These are phyloP conservation scores for Euphydryas editha DNA, from an alignment of 2,888 invertebrate genomes.

Conservation along the genomic window DNA sequence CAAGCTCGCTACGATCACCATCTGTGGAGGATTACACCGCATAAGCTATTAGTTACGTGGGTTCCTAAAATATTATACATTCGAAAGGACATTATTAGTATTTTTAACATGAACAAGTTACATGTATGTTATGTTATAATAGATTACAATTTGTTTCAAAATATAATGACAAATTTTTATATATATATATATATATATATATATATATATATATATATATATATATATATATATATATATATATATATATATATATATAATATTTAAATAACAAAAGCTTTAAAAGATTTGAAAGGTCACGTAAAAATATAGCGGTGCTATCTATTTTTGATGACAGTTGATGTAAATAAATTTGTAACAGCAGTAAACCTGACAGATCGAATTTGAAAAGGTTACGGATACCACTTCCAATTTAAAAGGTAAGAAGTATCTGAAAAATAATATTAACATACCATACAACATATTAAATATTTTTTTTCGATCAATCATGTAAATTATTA, in stretches of 20 bases:
- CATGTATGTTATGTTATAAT: no score
- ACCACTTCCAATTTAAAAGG: not conserved
- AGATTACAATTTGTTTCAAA: no score
- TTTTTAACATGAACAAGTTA: not conserved
- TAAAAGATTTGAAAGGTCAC: constrained; percentile 27
- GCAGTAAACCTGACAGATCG: constrained; percentile 7
- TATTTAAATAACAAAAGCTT: not conserved
- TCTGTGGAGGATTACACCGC: constrained; percentile 83
- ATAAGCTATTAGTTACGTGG: constrained; percentile 76
- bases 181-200: no score
- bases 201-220: no score
- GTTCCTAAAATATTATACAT: constrained; percentile 49
- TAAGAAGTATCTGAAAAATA: constrained; percentile 3
- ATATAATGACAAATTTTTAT: no score
- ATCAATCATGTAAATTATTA: not conserved
- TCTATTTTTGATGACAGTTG: constrained; percentile 25
- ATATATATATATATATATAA: not conserved
- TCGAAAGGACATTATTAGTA: constrained; percentile 35
- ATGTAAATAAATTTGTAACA: constrained; percentile 27
- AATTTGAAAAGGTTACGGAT: not conserved
- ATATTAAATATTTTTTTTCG: not conserved
- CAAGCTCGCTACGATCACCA: constrained; percentile 84
- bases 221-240: no score
- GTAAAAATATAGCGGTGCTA: constrained; percentile 23
- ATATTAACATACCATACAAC: not conserved